A percentile compares a stretch with the other conserved stretches of the same genome.
These are phyloP conservation scores for Drosophila rubida DNA, from an alignment of 2,888 invertebrate genomes.

Conservation along the genomic window DNA sequence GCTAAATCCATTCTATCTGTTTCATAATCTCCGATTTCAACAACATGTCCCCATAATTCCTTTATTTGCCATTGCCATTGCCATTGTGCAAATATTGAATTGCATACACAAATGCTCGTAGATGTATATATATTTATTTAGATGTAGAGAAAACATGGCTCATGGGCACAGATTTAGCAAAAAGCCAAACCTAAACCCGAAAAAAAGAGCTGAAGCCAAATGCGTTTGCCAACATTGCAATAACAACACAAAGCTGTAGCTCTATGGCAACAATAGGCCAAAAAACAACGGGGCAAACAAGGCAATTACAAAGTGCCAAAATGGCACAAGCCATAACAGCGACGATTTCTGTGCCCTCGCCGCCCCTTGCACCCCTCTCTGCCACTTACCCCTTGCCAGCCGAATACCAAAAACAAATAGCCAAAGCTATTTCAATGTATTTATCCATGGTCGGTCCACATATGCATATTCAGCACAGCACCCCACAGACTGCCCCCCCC, in stretches of 20 bases:
- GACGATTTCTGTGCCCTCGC: constrained; percentile 35
- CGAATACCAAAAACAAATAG: constrained; percentile 73
- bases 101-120: constrained; percentile 32
- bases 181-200: constrained; percentile 43
- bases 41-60: constrained; percentile 48
- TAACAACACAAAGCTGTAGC: constrained; percentile 44
- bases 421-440: constrained; percentile 78
- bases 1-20: constrained; percentile 5
- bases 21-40: constrained; percentile 18
- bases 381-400: constrained; percentile 25
- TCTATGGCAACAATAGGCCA: constrained; percentile 55
- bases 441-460: constrained; percentile 70
- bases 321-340: constrained; percentile 78
- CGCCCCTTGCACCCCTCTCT: not conserved
- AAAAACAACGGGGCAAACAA: constrained; percentile 74
- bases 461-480: constrained; percentile 57
- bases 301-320: constrained; percentile 79
- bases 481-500: not conserved
- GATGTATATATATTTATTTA: not conserved
- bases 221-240: constrained; percentile 66
- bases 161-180: constrained; percentile 66
- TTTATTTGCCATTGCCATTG: constrained; percentile 33
- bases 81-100: constrained; percentile 67
- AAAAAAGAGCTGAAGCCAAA: constrained; percentile 52
- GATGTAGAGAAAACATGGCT: constrained; percentile 55